Evolutionary conservation across 2,888 invertebrate species (phyloP).

Genomic region (Polyploca ridens): DNA sequence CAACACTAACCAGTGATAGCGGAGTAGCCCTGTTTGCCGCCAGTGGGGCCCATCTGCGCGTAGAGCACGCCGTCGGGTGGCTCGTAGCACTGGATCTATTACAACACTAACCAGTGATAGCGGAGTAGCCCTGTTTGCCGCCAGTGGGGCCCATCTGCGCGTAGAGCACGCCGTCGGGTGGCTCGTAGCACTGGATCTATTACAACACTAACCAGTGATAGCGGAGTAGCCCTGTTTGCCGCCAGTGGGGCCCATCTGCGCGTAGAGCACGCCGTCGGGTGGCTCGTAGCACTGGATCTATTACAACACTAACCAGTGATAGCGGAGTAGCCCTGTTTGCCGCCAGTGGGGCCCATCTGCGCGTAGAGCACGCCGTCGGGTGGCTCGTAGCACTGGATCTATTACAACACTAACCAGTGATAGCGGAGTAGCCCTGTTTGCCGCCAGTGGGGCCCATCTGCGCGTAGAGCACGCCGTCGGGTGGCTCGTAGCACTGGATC

Average conservation of each 20-base stretch:
- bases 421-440: slow-evolving; percentile 94
- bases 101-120: slow-evolving; percentile 89
- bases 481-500: no score
- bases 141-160: slow-evolving; percentile 77
- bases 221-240: slow-evolving; percentile 95
- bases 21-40: slow-evolving; percentile 94
- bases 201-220: slow-evolving; percentile 87
- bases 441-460: slow-evolving; percentile 85
- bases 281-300: no score
- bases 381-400: no score
- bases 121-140: slow-evolving; percentile 94
- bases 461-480: no score
- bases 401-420: slow-evolving; percentile 86
- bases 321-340: slow-evolving; percentile 94
- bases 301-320: slow-evolving; percentile 87
- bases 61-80: no score
- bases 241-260: slow-evolving; percentile 77
- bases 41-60: slow-evolving; percentile 66
- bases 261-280: no score
- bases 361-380: no score
- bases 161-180: no score
- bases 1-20: slow-evolving; percentile 90
- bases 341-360: slow-evolving; percentile 82
- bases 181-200: no score
- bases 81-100: no score